Base-by-base conservation (phyloP, 2,888 invertebrate genomes). In the Ganaspis brasiliensis region DNA sequence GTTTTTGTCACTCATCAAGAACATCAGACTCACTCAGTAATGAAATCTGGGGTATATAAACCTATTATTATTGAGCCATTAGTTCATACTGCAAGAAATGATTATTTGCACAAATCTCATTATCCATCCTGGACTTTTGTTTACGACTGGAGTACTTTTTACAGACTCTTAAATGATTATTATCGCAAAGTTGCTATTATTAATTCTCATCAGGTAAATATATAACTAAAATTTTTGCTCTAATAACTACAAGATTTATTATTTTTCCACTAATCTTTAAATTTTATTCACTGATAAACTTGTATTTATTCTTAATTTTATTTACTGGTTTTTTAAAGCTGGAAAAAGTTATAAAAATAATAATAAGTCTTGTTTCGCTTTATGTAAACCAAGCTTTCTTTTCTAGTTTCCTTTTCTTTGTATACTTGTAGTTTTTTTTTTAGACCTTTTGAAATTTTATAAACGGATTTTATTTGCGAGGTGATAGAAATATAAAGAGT, bases 121-220 rank as follows among this genome's bases (percentile, higher is more conserved):
- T 86, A 83, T 19, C 74, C 80, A 37, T 85, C 85, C 1, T 89
- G 87, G 89, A 80, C 83, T 26, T 70, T 85, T 21, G 80, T 75
- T 6, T 86, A 87, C 57, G 84, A 87, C 9, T 89, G 89, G 89
- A 81, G 84, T 14, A 52, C 84, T 9, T 45, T 85, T 40, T 87
- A 88, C 74, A 79, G 86, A 37, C 84, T 84, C 3, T 82, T 82
- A 16, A 83, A 86, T 2, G 83, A 87, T 63, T 84, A 83, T 24
- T 87, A 84, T 67, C 83, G 86, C 56, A 86, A 85, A 55, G 63
- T 84, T 21, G 79, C 84, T 10, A 73, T 87, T 2, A 84, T 86
- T 59, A 83, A 89, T 75, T 84, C 89, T 9, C 88, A 88, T 73
- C 87, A 88, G 79, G 89, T 86, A 79, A 81, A 78, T 78, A 45